Base-by-base conservation (phyloP, 2,888 invertebrate genomes). In the Cephus spinipes region DNA sequence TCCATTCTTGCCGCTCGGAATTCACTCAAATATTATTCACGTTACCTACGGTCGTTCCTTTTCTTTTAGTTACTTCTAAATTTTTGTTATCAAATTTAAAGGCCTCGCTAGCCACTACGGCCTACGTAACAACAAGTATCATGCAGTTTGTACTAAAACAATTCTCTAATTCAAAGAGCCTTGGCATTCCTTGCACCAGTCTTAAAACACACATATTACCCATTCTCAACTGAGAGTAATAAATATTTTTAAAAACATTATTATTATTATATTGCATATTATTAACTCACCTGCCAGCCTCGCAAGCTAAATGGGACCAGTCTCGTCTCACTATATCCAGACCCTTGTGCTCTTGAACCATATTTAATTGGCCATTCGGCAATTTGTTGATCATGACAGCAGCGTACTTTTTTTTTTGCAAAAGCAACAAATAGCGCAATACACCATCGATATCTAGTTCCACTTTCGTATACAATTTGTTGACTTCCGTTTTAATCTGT, bases 391-490 rank as follows among this genome's bases (percentile, higher is more conserved):
- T 93, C 15, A 95, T 94, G 3, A 99, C 95, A 0, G 99, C 99
- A 0, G 99, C 99, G 90, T 99, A 99, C 89, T 99, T 99, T 92
- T 99, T 99, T 93, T 99, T 99, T 92, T 99, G 99, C 77, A 99
- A 92, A 71, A 99, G 93, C 79, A 99, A 92, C 89, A 99, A 93
- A 88, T 97, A 97, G 90, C 97, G 96, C 91, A 98, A 99, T 0
- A 99, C 97, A 0, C 99, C 99, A 91, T 99, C 99, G 76, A 99
- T 97, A 88, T 99, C 99, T 73, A 99, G 94, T 92, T 99, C 99
- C 23, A 99, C 95, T 89, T 97, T 96, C 86, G 94, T 95, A 91
- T 99, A 99, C 83, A 97, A 94, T 90, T 97, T 97, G 92, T 99
- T 99, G 4, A 99, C 97, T 90, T 97, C 97, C 82, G 95, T 94